Base-by-base conservation (phyloP, 2,888 invertebrate genomes). In the Gortyna flavago region DNA sequence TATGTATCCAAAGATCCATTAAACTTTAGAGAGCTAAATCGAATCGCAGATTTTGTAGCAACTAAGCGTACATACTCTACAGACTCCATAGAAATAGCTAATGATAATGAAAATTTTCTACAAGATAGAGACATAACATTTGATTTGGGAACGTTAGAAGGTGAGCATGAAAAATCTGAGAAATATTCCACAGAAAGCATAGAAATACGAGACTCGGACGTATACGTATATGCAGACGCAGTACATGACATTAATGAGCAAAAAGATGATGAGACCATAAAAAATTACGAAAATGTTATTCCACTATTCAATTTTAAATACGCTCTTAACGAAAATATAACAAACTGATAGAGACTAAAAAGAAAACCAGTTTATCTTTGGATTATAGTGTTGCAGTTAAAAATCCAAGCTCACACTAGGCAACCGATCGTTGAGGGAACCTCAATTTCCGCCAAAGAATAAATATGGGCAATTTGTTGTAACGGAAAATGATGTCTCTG, bases 11-110 rank as follows among this genome's bases (percentile, higher is more conserved):
- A 16, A 21, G 35, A 69, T 9, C 35, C 29, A 54, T 38, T 69
- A 25, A 66, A 66, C 51, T 66, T 54, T 21, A n/a, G n/a, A 32
- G 44, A 75, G 21, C n/a, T 75, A 9, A 38, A 80, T 80, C 29
- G 38, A 38, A 21, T 62, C 3, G 25, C 16, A 44, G 73, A 51
- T 79, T 59, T 35, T 13, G 7, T 51, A 41, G 16, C 41, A 44
- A 51, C 48, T 44, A 67, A 61, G 9, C 29, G 2, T 54, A 16
- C 11, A 35, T 16, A 54, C 18, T 25, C 29, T 25, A 54, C 3
- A 35, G 32, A 32, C 5, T 48, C 48, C 13, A 61, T 1, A 38
- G 59, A 75, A 66, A 32, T 38, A 13, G 32, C 7, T 29, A 67
- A n/a, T 3, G 21, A 80, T 48, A n/a, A 75, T 59, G 79, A 75